These are phyloP conservation scores for Crotophaga sulcirostris DNA, from an alignment of 2,113 vertebrate genomes.

Conservation along the genomic window DNA sequence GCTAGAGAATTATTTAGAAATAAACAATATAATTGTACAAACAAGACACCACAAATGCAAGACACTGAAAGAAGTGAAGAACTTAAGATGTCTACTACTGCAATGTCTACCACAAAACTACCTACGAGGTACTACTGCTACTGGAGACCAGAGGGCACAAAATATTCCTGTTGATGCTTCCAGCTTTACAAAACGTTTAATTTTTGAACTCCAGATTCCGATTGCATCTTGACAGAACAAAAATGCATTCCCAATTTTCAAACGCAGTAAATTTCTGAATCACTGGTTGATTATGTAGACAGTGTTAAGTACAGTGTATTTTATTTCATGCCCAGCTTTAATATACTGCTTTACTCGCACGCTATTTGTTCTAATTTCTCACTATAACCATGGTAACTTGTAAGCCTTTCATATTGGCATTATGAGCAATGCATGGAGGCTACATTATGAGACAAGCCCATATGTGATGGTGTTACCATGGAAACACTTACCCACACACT, in stretches of 20 bases:
- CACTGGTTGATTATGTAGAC: background rate
- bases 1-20: background rate
- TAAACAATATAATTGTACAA: background rate
- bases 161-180: background rate
- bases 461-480: constrained; percentile 77
- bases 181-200: background rate
- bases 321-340: constrained; percentile 60
- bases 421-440: constrained; percentile 76
- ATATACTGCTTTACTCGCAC: background rate
- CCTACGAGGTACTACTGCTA: constrained; percentile 32
- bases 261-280: background rate
- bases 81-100: background rate
- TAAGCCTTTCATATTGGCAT: constrained; percentile 72
- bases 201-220: background rate
- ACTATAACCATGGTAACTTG: constrained; percentile 75
- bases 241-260: background rate
- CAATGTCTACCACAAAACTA: constrained; percentile 12
- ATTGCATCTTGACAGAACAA: background rate
- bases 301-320: background rate
- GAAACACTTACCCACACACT: constrained; percentile 77
- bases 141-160: constrained; percentile 42
- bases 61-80: background rate
- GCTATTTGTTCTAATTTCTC: constrained; percentile 63
- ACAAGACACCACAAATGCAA: constrained; percentile 24
- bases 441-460: constrained; percentile 71